Conservation (phyloP, 2,797 vertebrate genomes). For the Microhierax caerulescens region DNA sequence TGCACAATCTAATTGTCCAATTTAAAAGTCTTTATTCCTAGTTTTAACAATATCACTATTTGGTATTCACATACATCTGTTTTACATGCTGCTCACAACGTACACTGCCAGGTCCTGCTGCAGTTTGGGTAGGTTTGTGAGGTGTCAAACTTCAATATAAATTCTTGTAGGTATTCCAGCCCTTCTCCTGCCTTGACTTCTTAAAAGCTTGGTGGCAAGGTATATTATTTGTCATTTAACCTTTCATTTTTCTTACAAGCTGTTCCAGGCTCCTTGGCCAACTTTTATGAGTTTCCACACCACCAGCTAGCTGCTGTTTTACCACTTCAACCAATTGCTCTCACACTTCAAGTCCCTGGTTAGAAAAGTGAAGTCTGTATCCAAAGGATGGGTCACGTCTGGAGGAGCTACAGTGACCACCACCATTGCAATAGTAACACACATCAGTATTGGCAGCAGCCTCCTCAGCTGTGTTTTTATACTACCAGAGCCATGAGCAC, state of each 20-base stretch:
- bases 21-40: not conserved
- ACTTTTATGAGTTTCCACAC: not conserved
- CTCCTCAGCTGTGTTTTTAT: not conserved
- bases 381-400: not conserved
- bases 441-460: not conserved
- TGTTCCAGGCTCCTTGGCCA: not conserved
- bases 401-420: not conserved
- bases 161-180: not conserved
- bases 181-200: not conserved
- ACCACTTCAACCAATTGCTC: not conserved
- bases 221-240: not conserved
- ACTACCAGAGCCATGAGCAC: not conserved
- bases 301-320: not conserved
- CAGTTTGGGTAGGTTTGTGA: not conserved
- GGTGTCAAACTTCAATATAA: not conserved
- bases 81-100: fast-evolving
- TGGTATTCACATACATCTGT: not conserved
- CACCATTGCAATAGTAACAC: not conserved
- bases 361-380: not conserved
- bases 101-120: not conserved
- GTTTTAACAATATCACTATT: not conserved
- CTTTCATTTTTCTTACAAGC: not conserved
- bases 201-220: not conserved
- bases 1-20: not conserved
- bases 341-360: not conserved